Percentiles rank a stretch among this genome's conserved stretches.
phyloP scores from a whole-genome alignment of 2,797 vertebrate species.

The Halcyon leucocephala region DNA sequence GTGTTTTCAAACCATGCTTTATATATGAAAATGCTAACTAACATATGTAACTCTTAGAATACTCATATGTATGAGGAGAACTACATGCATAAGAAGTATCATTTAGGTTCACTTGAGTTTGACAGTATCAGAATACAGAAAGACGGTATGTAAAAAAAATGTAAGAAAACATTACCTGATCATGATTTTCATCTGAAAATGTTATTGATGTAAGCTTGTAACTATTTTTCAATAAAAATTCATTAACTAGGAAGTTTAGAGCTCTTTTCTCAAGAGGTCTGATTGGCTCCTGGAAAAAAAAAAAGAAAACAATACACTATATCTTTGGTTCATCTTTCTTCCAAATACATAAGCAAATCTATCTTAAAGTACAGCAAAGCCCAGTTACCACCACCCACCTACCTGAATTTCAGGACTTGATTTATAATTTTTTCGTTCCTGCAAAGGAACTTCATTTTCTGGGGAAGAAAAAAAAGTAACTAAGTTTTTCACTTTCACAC shows the following conservation, averaged over 20 bases:
- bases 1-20: background rate
- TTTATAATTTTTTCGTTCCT: conserved; percentile 99
- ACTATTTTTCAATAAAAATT: conserved; percentile 98
- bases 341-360: background rate
- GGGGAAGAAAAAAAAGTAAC: conserved; percentile 65
- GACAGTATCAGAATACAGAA: background rate
- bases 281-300: conserved; percentile 88
- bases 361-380: background rate
- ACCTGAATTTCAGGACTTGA: conserved; percentile 99
- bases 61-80: background rate
- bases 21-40: background rate
- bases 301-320: background rate
- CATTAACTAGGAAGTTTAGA: conserved; percentile 99
- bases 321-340: background rate
- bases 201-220: conserved; percentile 98
- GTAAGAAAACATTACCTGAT: conserved; percentile 87
- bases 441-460: conserved; percentile 96
- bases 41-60: background rate
- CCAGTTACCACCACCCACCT: conserved; percentile 57
- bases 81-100: background rate
- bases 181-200: conserved; percentile 99
- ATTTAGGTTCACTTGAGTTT: background rate
- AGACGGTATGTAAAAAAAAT: background rate
- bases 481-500: conserved; percentile 63
- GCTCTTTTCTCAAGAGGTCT: conserved; percentile 99